Percentiles rank a stretch among this genome's conserved stretches.
Conservation (phyloP, 2,113 vertebrate species). For the Struthio camelus region DNA sequence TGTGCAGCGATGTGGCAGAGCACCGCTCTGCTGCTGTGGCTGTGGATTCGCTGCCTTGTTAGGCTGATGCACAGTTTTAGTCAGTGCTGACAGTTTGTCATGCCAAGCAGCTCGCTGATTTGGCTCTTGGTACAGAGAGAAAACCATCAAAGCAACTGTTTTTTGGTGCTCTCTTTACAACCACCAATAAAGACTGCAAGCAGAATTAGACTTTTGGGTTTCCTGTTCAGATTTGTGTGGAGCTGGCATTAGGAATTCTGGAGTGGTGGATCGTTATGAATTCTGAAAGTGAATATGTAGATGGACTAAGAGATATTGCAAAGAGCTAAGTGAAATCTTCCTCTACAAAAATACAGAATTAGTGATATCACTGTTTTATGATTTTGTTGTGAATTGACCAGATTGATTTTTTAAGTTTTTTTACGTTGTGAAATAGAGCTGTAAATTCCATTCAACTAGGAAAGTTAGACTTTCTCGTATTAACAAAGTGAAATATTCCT, state of each 20-base stretch:
- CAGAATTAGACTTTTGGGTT: neutral
- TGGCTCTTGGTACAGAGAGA: neutral
- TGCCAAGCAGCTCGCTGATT: neutral
- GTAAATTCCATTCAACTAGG: neutral
- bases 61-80: neutral
- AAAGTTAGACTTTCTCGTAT: neutral
- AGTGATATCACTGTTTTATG: neutral
- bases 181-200: neutral
- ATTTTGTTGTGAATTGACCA: neutral
- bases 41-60: neutral
- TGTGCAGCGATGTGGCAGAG: neutral
- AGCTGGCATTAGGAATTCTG: neutral
- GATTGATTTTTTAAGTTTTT: neutral
- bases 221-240: neutral
- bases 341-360: neutral
- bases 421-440: neutral
- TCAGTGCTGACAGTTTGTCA: neutral
- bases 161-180: neutral
- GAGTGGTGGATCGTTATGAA: neutral
- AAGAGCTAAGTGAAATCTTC: neutral
- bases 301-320: neutral
- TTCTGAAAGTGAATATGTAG: neutral
- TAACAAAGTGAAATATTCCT: neutral
- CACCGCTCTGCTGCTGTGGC: neutral
- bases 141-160: neutral